Conservation (phyloP, 1,140 invertebrate genomes). For the Bombus waltoni region DNA sequence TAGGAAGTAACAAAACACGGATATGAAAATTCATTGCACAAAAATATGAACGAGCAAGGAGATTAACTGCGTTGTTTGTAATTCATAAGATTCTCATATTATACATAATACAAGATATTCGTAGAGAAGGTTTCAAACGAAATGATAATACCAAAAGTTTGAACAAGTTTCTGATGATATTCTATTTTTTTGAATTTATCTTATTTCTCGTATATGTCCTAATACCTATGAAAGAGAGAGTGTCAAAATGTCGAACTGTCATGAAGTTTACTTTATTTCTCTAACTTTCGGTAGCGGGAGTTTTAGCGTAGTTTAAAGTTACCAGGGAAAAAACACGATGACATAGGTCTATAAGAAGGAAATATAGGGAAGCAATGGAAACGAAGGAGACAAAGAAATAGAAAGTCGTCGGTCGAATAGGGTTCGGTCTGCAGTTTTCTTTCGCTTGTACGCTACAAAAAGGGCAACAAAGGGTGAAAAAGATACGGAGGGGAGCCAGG, state of each 20-base stretch:
- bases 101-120: not conserved
- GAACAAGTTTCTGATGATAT: not conserved
- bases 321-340: not conserved
- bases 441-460: not conserved
- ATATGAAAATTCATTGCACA: not conserved
- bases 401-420: slow-evolving; percentile 1
- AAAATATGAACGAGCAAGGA: not conserved
- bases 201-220: too few species aligned
- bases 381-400: not conserved
- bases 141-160: not conserved
- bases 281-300: not conserved
- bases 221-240: not conserved
- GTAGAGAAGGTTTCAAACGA: too few species aligned
- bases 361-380: not conserved
- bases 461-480: slow-evolving; percentile 17
- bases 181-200: not conserved
- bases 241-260: not conserved
- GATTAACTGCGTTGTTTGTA: too few species aligned
- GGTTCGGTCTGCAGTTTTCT: not conserved
- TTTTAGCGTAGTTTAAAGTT: not conserved
- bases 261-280: slow-evolving; percentile 32
- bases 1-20: not conserved
- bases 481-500: slow-evolving; percentile 14
- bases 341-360: too few species aligned
- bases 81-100: not conserved